phyloP scores from a whole-genome alignment of 2,888 invertebrate species.

The Prosapia bicincta region DNA sequence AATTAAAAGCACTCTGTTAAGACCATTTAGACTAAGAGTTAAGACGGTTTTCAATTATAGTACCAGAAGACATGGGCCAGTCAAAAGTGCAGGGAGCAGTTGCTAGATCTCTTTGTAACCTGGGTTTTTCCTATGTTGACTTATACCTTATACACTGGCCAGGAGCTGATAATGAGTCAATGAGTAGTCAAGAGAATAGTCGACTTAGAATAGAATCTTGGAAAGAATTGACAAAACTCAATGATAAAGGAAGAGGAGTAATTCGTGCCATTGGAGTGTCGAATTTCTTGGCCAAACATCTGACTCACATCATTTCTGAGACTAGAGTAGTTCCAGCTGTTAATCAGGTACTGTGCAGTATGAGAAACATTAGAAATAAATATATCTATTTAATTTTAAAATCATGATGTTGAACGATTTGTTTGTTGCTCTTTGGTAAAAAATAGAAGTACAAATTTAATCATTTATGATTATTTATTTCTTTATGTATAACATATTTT shows the following conservation, averaged over 20 bases:
- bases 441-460: no score
- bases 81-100: conserved; percentile 33
- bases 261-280: conserved; percentile 73
- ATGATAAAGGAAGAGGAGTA: conserved; percentile 55
- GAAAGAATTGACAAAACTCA: conserved; percentile 60
- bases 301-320: conserved; percentile 58
- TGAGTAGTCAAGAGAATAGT: conserved; percentile 53
- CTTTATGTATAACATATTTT: no score
- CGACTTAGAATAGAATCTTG: conserved; percentile 61
- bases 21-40: no score
- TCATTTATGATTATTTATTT: no score
- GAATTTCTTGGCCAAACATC: conserved; percentile 68
- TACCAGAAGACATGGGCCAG: conserved; percentile 37
- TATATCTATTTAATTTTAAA: no score
- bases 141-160: conserved; percentile 83
- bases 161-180: conserved; percentile 54
- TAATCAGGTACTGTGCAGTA: conserved; percentile 59
- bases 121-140: conserved; percentile 68
- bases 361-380: no score
- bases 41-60: no score
- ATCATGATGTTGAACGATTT: no score
- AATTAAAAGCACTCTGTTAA: no score
- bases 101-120: conserved; percentile 54
- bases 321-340: conserved; percentile 62
- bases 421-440: no score